Evolutionary conservation across 1,140 invertebrate genomes (phyloP).

Genomic region (Euschistus heros): DNA sequence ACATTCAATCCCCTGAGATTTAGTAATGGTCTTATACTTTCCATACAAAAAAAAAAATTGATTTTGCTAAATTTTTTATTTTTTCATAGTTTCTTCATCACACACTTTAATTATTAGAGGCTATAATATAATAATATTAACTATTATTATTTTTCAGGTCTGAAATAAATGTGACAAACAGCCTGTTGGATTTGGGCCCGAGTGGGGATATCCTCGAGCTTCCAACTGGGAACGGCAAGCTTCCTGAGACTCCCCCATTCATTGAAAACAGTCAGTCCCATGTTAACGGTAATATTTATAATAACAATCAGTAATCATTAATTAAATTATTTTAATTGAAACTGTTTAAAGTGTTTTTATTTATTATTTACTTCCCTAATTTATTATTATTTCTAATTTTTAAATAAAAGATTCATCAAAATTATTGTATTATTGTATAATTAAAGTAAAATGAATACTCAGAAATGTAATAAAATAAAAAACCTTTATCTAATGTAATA

Average conservation of each 20-base stretch:
- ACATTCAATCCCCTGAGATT: too few species aligned
- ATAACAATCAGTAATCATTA: neutral
- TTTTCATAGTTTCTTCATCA: neutral
- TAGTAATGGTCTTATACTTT: too few species aligned
- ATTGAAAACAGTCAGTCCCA: slow-evolving; percentile 27
- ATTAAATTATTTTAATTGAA: neutral
- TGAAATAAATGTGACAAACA: slow-evolving; percentile 29
- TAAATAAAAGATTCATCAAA: too few species aligned
- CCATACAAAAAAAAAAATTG: too few species aligned
- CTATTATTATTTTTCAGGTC: slow-evolving; percentile 19
- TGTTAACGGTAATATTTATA: slow-evolving; percentile 26
- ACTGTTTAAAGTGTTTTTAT: neutral
- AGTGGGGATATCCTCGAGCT: slow-evolving; percentile 24
- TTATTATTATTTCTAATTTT: too few species aligned
- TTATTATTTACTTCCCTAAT: neutral
- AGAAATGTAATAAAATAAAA: too few species aligned
- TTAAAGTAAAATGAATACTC: too few species aligned
- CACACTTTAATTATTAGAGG: too few species aligned
- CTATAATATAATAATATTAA: neutral
- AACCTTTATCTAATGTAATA: too few species aligned
- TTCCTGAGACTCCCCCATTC: slow-evolving; percentile 26
- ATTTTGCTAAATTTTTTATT: neutral
- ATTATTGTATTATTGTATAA: too few species aligned
- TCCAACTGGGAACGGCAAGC: slow-evolving; percentile 25
- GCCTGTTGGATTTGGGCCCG: slow-evolving; percentile 26